phyloP scores from a whole-genome alignment of 2,113 vertebrate genomes.

The Calidris pugnax region DNA sequence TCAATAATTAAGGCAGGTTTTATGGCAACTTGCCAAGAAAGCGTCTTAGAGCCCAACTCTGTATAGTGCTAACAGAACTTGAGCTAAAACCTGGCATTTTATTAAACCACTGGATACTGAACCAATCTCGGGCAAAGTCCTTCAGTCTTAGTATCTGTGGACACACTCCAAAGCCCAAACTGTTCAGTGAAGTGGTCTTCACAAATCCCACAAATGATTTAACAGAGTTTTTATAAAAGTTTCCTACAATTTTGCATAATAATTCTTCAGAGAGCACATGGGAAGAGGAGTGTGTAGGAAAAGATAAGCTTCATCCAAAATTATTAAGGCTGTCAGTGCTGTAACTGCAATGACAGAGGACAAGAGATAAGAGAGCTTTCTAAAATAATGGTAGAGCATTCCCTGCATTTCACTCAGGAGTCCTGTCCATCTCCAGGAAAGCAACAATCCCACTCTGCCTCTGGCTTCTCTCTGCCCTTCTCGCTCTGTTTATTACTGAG shows the following conservation, averaged over 20 bases:
- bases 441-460: background rate
- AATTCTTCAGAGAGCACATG: background rate
- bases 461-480: background rate
- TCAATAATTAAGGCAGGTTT: background rate
- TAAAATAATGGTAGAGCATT: background rate
- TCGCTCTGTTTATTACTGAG: background rate
- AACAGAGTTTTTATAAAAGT: background rate
- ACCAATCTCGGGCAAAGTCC: background rate
- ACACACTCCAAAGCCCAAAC: background rate
- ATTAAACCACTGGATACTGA: background rate
- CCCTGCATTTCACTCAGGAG: background rate
- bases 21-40: background rate
- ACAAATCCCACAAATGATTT: background rate
- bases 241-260: background rate
- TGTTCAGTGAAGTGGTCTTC: background rate
- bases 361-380: background rate
- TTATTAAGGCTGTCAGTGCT: background rate
- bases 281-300: background rate
- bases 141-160: background rate
- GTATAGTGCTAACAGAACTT: background rate
- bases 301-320: conserved; percentile 12
- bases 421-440: background rate
- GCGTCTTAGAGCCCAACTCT: background rate
- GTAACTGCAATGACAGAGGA: background rate
- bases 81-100: background rate